Evolutionary conservation across 2,888 invertebrate genomes (phyloP).

Genomic region (Xanthia togata): DNA sequence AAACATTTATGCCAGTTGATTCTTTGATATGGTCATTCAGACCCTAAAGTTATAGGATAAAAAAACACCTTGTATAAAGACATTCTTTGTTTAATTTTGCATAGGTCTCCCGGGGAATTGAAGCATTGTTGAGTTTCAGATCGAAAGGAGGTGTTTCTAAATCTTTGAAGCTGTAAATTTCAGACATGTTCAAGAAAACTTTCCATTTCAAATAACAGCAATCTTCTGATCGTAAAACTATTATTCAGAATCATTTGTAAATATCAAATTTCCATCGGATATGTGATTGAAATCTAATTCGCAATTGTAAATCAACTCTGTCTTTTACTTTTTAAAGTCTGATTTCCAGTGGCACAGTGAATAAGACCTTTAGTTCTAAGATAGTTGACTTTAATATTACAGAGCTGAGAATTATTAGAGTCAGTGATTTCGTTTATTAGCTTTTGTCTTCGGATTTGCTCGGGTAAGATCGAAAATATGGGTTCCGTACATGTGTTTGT

Average conservation of each 20-base stretch:
- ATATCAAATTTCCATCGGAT: constrained; percentile 17
- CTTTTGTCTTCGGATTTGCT: constrained; percentile 8
- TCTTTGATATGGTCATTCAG: too few relatives aligned
- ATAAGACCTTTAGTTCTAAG: constrained; percentile 17
- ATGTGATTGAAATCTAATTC: constrained; percentile 15
- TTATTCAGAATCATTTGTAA: constrained; percentile 14
- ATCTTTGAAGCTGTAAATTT: not conserved
- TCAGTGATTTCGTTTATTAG: constrained; percentile 13
- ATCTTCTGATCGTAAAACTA: not conserved
- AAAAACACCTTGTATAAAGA: too few relatives aligned
- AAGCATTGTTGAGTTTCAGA: not conserved
- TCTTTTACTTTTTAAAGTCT: rapidly evolving
- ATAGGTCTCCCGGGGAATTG: not conserved
- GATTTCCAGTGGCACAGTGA: not conserved
- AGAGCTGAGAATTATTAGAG: constrained; percentile 27
- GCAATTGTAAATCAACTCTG: constrained; percentile 12
- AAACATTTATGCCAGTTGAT: too few relatives aligned
- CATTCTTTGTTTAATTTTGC: too few relatives aligned
- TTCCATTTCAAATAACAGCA: not conserved
- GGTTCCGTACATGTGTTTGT: constrained; percentile 17
- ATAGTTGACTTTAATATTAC: constrained; percentile 19
- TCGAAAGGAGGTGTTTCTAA: not conserved
- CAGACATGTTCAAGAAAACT: not conserved
- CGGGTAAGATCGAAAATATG: constrained; percentile 12
- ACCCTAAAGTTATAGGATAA: too few relatives aligned